Percentiles rank a stretch among this genome's conserved stretches.
phyloP scores from a whole-genome alignment of 1,140 invertebrate species.

The Planococcus citri region DNA sequence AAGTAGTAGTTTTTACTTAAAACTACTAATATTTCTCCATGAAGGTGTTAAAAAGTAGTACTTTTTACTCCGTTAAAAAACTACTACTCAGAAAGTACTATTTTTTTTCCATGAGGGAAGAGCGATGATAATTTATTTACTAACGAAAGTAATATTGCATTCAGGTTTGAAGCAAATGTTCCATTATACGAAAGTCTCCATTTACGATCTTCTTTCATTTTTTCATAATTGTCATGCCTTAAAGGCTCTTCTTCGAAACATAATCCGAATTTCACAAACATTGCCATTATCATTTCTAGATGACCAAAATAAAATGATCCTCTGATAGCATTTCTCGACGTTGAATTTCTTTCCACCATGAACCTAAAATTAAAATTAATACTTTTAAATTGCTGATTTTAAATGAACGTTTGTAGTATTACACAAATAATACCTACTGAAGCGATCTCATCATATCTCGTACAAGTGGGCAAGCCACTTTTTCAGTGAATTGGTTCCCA shows the following conservation, averaged over 20 bases:
- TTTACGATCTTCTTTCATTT: constrained; percentile 38
- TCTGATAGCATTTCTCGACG: background rate
- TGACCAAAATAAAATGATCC: constrained; percentile 59
- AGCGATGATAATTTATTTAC: background rate
- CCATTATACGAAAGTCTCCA: constrained; percentile 58
- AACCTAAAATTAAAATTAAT: background rate
- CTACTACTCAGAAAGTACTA: no score
- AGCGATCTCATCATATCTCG: constrained; percentile 51
- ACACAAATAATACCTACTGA: no score
- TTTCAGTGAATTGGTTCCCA: constrained; percentile 48
- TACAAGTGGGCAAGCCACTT: constrained; percentile 58
- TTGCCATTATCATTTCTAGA: constrained; percentile 45
- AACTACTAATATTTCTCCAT: no score
- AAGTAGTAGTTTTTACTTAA: no score
- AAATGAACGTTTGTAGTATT: no score
- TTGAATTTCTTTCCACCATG: background rate
- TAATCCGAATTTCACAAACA: constrained; percentile 53
- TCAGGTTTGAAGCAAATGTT: constrained; percentile 65
- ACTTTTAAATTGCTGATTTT: no score
- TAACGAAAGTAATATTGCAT: constrained; percentile 45
- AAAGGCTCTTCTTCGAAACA: constrained; percentile 48
- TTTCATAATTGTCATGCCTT: constrained; percentile 51
- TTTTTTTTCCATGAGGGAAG: no score
- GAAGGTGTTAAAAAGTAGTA: no score
- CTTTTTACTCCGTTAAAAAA: no score